Evolutionary conservation across 1,140 invertebrate genomes (phyloP).

Genomic region (Leptinotarsa defecta): DNA sequence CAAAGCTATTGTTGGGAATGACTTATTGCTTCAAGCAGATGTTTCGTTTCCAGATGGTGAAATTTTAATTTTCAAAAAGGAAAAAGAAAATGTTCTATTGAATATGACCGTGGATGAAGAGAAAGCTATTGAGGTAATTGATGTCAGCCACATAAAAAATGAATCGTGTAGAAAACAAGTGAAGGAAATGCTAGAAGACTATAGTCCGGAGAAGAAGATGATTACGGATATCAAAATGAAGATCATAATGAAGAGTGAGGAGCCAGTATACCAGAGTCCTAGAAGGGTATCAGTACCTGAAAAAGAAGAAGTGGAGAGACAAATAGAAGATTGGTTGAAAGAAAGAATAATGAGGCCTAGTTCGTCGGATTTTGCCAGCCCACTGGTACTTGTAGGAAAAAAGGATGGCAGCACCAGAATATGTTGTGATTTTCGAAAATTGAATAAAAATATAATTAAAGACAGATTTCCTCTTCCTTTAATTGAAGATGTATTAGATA

Average conservation of each 20-base stretch:
- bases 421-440: constrained; percentile 59
- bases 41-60: constrained; percentile 13
- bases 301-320: constrained; percentile 30
- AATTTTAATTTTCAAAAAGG: constrained; percentile 11
- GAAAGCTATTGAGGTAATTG: not conserved
- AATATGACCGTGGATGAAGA: too few relatives aligned
- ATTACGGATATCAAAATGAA: not conserved
- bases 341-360: too few relatives aligned
- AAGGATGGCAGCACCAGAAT: constrained; percentile 44
- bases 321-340: too few relatives aligned
- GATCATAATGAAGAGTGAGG: constrained; percentile 31
- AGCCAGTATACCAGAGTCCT: constrained; percentile 29
- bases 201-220: too few relatives aligned
- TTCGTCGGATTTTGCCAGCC: too few relatives aligned
- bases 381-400: too few relatives aligned
- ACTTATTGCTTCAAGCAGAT: constrained; percentile 16
- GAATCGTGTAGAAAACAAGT: too few relatives aligned
- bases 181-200: too few relatives aligned
- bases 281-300: constrained; percentile 19
- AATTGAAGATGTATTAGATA: constrained; percentile 20
- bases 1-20: constrained; percentile 20
- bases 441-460: constrained; percentile 55
- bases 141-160: too few relatives aligned
- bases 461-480: constrained; percentile 21
- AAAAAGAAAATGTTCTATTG: constrained; percentile 6